Conservation (phyloP, 2,797 vertebrate genomes). For the Carduelis carduelis region DNA sequence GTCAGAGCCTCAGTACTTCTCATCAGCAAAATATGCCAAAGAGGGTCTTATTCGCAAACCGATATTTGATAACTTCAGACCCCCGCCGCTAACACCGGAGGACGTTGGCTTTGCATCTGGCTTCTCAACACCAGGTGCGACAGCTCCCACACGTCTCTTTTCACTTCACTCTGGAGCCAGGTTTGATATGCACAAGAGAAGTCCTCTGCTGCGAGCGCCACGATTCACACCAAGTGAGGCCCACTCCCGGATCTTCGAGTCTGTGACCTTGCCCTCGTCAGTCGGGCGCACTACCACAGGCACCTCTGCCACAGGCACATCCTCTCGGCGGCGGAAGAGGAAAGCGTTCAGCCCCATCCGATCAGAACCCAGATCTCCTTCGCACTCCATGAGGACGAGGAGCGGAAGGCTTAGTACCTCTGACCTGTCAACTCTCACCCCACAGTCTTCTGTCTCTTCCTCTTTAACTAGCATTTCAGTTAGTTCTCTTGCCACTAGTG, state of each 20-base stretch:
- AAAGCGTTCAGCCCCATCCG: conserved; percentile 77
- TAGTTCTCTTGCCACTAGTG: conserved; percentile 91
- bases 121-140: conserved; percentile 79
- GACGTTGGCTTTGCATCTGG: conserved; percentile 90
- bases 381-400: conserved; percentile 96
- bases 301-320: conserved; percentile 79
- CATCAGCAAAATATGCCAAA: conserved; percentile 99
- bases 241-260: conserved; percentile 97
- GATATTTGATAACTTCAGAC: conserved; percentile 97
- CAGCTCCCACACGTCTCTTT: conserved; percentile 85
- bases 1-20: conserved; percentile 92
- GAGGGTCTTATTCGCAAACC: conserved; percentile 98
- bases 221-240: conserved; percentile 97
- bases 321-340: conserved; percentile 79
- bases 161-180: conserved; percentile 85
- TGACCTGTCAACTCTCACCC: conserved; percentile 82
- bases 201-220: conserved; percentile 90
- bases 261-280: conserved; percentile 85
- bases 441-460: conserved; percentile 81
- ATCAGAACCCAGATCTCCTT: conserved; percentile 89
- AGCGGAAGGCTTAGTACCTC: conserved; percentile 82
- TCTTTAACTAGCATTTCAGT: conserved; percentile 87
- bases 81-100: conserved; percentile 92
- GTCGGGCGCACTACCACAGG: conserved; percentile 76
- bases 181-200: conserved; percentile 89